A percentile compares a stretch with the other conserved stretches of the same genome.
Conservation (phyloP, 1,140 invertebrate genomes). For the Camponotus pennsylvanicus region DNA sequence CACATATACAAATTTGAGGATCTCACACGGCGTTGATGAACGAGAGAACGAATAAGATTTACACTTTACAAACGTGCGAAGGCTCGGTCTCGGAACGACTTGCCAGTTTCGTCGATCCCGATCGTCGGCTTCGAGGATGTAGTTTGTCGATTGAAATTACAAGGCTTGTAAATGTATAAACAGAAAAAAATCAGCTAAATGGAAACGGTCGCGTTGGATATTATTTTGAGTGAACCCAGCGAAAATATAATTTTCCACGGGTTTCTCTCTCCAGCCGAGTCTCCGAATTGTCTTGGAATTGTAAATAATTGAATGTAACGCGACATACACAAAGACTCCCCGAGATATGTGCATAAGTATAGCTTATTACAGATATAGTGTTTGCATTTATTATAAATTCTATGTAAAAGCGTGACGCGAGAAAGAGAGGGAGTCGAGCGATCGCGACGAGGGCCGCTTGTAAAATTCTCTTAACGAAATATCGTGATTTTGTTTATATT, state of each 20-base stretch:
- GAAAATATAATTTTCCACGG: conserved; percentile 36
- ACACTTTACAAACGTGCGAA: neutral
- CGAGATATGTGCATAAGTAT: conserved; percentile 61
- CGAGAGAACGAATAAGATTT: neutral
- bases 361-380: conserved; percentile 76
- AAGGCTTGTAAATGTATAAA: conserved; percentile 66
- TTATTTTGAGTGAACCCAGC: conserved; percentile 18
- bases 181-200: conserved; percentile 15
- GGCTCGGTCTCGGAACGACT: conserved; percentile 50
- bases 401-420: conserved; percentile 72
- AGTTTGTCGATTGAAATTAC: conserved; percentile 37
- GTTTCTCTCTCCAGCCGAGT: neutral
- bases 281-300: neutral
- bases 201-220: conserved; percentile 16
- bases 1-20: neutral
- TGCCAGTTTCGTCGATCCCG: conserved; percentile 62
- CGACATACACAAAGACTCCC: conserved; percentile 34
- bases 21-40: conserved; percentile 39
- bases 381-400: conserved; percentile 81
- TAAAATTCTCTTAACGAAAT: neutral
- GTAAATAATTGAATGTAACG: conserved; percentile 63
- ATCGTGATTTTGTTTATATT: neutral
- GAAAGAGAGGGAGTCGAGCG: conserved; percentile 10
- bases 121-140: neutral
- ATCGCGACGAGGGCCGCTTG: conserved; percentile 31